Base-by-base conservation (phyloP, 2,888 invertebrate species). In the Lycaena phlaeas region DNA sequence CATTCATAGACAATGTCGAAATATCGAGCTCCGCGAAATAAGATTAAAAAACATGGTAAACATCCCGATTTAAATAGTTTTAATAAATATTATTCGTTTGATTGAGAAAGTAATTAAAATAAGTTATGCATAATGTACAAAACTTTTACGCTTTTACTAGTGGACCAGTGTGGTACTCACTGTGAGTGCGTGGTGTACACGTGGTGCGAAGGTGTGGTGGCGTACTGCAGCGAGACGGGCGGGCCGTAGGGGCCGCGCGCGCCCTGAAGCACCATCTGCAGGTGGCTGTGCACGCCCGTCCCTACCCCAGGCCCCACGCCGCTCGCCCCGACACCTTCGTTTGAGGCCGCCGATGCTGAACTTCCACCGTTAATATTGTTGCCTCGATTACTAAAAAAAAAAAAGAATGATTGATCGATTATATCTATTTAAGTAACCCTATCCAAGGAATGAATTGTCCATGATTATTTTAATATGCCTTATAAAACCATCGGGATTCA, bases 241-340 rank as follows among this genome's bases (percentile, higher is more conserved):
- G 55, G 65, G 59, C 37, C 43, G 64, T 67, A 69, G 37, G 58
- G 50, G 49, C 59, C 60, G 40, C 66, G 65, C 30, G 64, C 61
- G 50, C 77, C 77, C 52, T 86, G 82, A 55, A 86, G 75, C 53
- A 84, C 82, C 63, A 76, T 72, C 54, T 85, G 85, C 51, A 86
- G 67, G 51, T 84, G 84, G 52, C 78, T 75, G 53, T 67, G 64
- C 46, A 54, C 51, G 48, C 40, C 46, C 40, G 34, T 30, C 27
- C 40, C 26, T 36, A 43, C 42, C 14, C 43, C 36, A 30, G 39
- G 45, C 36, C 43, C 45, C 50, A 48, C 46, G 43, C 45, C 42
- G 40, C 47, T 56, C 42, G 43, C 49, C 30, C 53, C 54, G 25
- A 44, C 44, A 31, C 45, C 38, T 34, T 45, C 34, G 50, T 15